A percentile compares a stretch with the other conserved stretches of the same genome.
Evolutionary conservation across 2,113 vertebrate species (phyloP).

Genomic region (Tetrax tetrax): DNA sequence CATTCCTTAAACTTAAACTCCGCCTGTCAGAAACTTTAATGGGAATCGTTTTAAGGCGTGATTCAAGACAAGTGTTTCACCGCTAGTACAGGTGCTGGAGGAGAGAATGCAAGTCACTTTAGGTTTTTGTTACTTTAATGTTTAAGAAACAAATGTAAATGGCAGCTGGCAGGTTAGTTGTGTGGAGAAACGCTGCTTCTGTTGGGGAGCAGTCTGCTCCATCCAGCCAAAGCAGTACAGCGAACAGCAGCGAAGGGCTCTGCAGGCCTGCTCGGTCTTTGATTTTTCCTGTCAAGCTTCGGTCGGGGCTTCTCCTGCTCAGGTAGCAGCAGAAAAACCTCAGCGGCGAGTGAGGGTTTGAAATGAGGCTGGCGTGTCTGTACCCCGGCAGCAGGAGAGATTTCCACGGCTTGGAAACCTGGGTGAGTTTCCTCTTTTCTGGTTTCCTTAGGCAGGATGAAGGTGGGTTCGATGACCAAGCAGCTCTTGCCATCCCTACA

Average conservation of each 20-base stretch:
- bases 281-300: not conserved
- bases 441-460: not conserved
- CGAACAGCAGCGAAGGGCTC: not conserved
- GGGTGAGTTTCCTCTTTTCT: not conserved
- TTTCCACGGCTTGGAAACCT: not conserved
- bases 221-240: accelerated
- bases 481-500: not conserved
- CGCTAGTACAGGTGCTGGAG: not conserved
- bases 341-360: accelerated
- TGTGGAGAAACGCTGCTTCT: not conserved
- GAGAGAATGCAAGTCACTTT: not conserved
- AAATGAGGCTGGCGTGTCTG: not conserved
- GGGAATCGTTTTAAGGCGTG: not conserved
- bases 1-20: conserved; percentile 43
- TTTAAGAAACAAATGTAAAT: not conserved
- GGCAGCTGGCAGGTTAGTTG: not conserved
- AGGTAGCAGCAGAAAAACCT: not conserved
- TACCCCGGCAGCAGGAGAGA: not conserved
- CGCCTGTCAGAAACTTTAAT: not conserved
- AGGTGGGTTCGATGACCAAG: not conserved
- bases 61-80: not conserved
- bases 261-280: not conserved
- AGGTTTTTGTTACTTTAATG: not conserved
- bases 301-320: accelerated
- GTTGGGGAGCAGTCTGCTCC: not conserved